Evolutionary conservation across 2,888 invertebrate species (phyloP), one percentile per base, ranked within the genome.

Genomic region (Chrysotoxum bicinctum): DNA sequence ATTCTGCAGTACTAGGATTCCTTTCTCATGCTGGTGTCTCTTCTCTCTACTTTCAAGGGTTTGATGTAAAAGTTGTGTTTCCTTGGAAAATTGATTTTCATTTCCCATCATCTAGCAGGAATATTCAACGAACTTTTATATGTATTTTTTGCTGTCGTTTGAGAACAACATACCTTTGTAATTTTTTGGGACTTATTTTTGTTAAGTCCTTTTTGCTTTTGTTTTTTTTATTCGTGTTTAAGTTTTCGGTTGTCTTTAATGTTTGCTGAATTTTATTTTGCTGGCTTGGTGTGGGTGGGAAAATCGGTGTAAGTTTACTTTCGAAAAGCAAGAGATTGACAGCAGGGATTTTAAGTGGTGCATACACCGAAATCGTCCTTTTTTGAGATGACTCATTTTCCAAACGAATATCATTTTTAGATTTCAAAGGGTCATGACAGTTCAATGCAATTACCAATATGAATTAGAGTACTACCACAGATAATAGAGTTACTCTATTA

Each of bases 41-140:
- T 66, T 3, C 50, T 52, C 60, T 64, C 30, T n/a, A 30, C 32
- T 52, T 45, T 19, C 66, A 43, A 35, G 16, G 66, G 43, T 60
- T 54, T 60, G 79, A 58, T 79, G 66, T 79, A 70, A 66, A 66
- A 83, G 78, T 83, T 83, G 79, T 84, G 75, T 79, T 84, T 79
- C 66, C 75, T 84, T 79, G 79, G 79, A 75, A 84, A 84, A 84
- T 84, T 75, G 84, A 84, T 84, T 84, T 84, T 84, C 75, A 75
- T 79, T 84, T 80, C 79, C 75, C 84, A 76, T 84, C 84, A 79
- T 79, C 84, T 70, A 75, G 70, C 75, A 70, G 72, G 60, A 66
- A 75, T 66, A 72, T 75, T 43, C n/a, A n/a, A n/a, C n/a, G n/a
- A n/a, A n/a, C n/a, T 68, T 30, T 50, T 30, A 8, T 35, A 9